Evolutionary conservation across 2,113 vertebrate species (phyloP).

Genomic region (Neotoma lepida): DNA sequence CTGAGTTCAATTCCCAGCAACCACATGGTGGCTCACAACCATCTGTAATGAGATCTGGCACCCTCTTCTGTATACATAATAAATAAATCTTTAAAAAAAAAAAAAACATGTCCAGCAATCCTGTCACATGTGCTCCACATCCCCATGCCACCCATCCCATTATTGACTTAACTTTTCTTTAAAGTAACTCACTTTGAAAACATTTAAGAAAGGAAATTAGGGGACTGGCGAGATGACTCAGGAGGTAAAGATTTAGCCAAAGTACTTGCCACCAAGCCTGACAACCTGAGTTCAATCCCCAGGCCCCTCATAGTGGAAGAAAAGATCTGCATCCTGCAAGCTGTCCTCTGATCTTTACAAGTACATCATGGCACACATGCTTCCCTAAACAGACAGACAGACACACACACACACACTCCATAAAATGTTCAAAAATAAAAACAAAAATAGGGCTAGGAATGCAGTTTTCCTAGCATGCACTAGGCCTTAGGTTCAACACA

Average conservation of each 20-base stretch:
- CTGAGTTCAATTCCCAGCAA: no score
- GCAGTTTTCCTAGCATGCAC: neutral
- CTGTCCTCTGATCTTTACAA: neutral
- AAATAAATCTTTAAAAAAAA: no score
- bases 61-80: no score
- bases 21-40: no score
- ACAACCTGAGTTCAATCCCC: neutral
- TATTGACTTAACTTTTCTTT: conserved; percentile 14
- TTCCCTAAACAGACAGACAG: neutral
- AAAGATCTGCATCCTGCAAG: neutral
- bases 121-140: neutral
- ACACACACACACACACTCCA: neutral
- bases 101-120: neutral
- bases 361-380: neutral
- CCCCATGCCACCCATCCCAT: neutral
- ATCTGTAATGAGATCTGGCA: no score
- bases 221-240: neutral
- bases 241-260: neutral
- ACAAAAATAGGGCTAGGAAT: neutral
- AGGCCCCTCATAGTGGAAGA: neutral
- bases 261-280: neutral
- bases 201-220: conserved; percentile 32
- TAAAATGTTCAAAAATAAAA: neutral
- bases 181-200: neutral
- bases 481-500: neutral